Percentiles rank a stretch among this genome's conserved stretches.
Conservation (phyloP, 1,140 invertebrate genomes). For the Tetragnatha versicolor region DNA sequence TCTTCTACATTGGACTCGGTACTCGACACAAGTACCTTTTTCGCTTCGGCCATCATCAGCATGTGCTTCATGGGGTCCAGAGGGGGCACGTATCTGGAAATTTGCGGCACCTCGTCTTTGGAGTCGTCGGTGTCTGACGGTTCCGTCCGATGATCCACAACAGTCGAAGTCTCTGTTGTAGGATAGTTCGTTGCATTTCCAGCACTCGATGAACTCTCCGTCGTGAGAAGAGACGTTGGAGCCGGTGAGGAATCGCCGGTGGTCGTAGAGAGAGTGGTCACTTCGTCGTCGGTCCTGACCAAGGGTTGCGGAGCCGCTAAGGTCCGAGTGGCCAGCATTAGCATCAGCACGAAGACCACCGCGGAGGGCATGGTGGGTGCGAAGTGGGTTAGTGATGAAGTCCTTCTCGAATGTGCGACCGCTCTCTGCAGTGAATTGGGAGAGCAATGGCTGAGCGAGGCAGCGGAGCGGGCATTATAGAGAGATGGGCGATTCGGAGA, state of each 20-base stretch:
- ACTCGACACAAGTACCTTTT: not conserved
- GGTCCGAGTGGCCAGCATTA: not conserved
- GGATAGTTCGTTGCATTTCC: not conserved
- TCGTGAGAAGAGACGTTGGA: not conserved
- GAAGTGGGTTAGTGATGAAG: not conserved
- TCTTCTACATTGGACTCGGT: not conserved
- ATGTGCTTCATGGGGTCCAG: constrained; percentile 40
- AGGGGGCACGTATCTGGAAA: constrained; percentile 34
- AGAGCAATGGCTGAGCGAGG: constrained; percentile 31
- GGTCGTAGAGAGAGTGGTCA: not conserved
- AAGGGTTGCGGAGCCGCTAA: constrained; percentile 1
- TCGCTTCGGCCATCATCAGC: constrained; percentile 38
- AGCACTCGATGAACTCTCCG: too few relatives aligned
- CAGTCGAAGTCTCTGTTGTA: not conserved
- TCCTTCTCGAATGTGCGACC: not conserved
- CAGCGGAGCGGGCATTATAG: constrained; percentile 28
- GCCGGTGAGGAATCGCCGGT: not conserved
- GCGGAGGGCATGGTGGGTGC: constrained; percentile 1
- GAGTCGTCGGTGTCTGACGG: too few relatives aligned
- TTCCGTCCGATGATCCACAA: not conserved
- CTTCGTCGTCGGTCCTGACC: too few relatives aligned
- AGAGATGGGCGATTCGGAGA: constrained; percentile 26
- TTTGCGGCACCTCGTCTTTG: not conserved
- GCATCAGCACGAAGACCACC: not conserved
- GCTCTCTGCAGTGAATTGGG: constrained; percentile 24